A percentile compares a stretch with the other conserved stretches of the same genome.
Conservation (phyloP, 2,113 vertebrate species). For the Eira barbara region DNA sequence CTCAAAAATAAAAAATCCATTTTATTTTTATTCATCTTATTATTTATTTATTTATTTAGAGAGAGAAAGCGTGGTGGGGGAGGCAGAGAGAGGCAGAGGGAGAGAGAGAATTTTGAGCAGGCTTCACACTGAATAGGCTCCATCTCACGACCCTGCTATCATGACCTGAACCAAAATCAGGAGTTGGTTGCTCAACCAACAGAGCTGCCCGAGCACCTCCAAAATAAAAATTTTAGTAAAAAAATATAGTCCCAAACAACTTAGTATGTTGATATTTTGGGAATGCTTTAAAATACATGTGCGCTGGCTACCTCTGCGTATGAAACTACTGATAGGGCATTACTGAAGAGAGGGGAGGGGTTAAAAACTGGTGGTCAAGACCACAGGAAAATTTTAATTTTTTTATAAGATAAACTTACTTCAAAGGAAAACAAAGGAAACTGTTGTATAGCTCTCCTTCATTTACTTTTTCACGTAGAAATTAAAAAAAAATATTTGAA, state of each 20-base stretch:
- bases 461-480: constrained; percentile 7
- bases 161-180: neutral
- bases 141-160: neutral
- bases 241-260: neutral
- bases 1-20: neutral
- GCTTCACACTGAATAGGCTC: neutral
- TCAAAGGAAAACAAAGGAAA: neutral
- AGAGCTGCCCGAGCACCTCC: neutral
- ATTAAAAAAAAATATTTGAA: neutral
- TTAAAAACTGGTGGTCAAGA: neutral
- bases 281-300: neutral
- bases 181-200: neutral
- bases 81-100: neutral
- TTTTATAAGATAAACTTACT: neutral
- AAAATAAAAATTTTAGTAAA: neutral
- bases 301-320: neutral
- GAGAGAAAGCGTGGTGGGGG: neutral
- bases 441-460: neutral
- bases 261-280: neutral
- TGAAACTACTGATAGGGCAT: neutral
- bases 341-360: neutral
- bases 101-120: neutral
- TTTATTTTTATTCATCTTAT: neutral
- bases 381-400: neutral
- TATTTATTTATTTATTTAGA: too few relatives aligned